Percentiles rank a stretch among this genome's conserved stretches.
phyloP scores from a whole-genome alignment of 2,113 vertebrate species.

The Cinclus cinclus region DNA sequence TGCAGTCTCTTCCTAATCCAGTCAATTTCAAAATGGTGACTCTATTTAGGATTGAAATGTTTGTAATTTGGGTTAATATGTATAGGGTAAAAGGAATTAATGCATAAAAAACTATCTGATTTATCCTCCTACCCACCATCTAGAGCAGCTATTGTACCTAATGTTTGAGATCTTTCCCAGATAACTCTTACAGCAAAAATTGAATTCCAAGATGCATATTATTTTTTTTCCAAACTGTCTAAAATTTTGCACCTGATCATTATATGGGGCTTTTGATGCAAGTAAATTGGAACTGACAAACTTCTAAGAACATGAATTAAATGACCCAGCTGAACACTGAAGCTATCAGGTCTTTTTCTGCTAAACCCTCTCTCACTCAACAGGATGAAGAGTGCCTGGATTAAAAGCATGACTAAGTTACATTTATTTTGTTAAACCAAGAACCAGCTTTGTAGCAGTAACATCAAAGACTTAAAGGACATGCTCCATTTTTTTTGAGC shows the following conservation, averaged over 20 bases:
- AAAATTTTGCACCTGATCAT: background rate
- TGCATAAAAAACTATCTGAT: background rate
- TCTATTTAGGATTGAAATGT: background rate
- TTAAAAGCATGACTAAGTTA: slow-evolving; percentile 42
- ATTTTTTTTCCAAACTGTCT: background rate
- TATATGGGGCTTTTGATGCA: background rate
- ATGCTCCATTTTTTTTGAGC: background rate
- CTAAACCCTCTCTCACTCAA: background rate
- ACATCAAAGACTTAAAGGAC: slow-evolving; percentile 49
- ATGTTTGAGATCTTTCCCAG: background rate
- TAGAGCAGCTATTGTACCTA: background rate
- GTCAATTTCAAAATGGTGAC: background rate
- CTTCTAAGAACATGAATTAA: background rate
- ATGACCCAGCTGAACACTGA: background rate
- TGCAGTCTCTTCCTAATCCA: background rate
- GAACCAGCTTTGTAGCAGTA: background rate
- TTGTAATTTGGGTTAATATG: background rate
- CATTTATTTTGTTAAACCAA: background rate
- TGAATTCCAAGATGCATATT: background rate
- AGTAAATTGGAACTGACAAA: background rate
- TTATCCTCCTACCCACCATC: background rate
- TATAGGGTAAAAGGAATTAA: background rate
- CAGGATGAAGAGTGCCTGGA: background rate
- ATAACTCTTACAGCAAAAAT: background rate
- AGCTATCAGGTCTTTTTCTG: background rate